These are phyloP conservation scores for Cephus cinctus DNA, from an alignment of 1,140 invertebrate species.

Conservation along the genomic window DNA sequence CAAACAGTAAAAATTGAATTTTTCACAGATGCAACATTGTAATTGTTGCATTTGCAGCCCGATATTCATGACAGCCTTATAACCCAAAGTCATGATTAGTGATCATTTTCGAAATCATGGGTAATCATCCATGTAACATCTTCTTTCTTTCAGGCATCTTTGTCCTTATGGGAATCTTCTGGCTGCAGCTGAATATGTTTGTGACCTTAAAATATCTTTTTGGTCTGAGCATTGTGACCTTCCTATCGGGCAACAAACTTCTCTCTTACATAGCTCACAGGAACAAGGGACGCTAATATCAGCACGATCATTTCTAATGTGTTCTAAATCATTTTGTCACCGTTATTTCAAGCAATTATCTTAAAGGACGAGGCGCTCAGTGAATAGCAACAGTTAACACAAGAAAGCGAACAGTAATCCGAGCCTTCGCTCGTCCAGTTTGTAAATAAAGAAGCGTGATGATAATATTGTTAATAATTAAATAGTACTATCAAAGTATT, in stretches of 20 bases:
- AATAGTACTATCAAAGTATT: too few relatives aligned
- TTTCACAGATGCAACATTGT: constrained; percentile 42
- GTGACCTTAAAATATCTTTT: constrained; percentile 88
- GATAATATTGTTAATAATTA: neutral
- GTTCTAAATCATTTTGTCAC: neutral
- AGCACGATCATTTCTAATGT: neutral
- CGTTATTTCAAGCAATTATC: too few relatives aligned
- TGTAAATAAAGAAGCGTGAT: neutral
- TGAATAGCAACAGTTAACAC: too few relatives aligned
- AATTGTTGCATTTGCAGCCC: constrained; percentile 44
- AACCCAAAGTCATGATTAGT: neutral
- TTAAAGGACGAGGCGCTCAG: too few relatives aligned
- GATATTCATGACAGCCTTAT: constrained; percentile 43
- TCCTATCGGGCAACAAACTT: constrained; percentile 89
- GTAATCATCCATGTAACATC: neutral
- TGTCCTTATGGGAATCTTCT: constrained; percentile 84
- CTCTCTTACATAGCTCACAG: constrained; percentile 70
- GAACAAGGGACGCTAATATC: constrained; percentile 41
- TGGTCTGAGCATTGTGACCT: constrained; percentile 80
- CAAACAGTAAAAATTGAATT: constrained; percentile 41
- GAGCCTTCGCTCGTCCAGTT: neutral
- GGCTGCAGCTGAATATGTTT: constrained; percentile 94
- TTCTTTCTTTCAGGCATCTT: constrained; percentile 70
- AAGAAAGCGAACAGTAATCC: neutral
- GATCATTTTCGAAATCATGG: neutral